Base-by-base conservation (phyloP, 1,140 invertebrate genomes). In the Phthorimaea operculella region DNA sequence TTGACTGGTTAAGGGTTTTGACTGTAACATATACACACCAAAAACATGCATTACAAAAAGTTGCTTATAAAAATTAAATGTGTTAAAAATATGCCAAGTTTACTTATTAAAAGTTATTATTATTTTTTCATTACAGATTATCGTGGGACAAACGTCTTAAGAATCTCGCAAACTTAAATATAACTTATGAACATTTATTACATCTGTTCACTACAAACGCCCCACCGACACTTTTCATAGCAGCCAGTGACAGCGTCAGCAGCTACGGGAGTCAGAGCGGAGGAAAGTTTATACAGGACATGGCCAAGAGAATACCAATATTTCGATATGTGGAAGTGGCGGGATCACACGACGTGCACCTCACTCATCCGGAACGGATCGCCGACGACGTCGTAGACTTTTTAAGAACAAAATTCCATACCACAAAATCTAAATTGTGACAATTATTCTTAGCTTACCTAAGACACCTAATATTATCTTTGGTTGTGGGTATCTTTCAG, bases 61-160 rank as follows among this genome's bases (percentile, higher is more conserved):
- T n/a, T n/a, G n/a, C n/a, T n/a, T n/a, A n/a, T 28, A 6, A 28
- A 28, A 28, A 28, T 28, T 28, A 4, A 4, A 6, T 6, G 6
- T 4, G 21, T 2, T 28, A 4, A 28, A 28, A 28, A 28, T 6
- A 28, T 28, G 21, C 21, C 21, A 28, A 28, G 21, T 28, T 28
- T 6, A 4, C 21, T 28, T 28, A 4, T 28, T 28, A 28, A 28
- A 28, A 28, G 21, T 28, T 3, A 47, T 47, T 47, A 15, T 47
- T 47, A 14, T 36, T 45, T 28, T 21, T n/a, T 39, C n/a, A 12
- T 39, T 53, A 28, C 39, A 44, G 42, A 53, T 53, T 53, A 15
- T 34, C 52, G 12, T 47, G 45, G 45, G 45, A 47, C 15, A 47
- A 47, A 47, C 45, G 45, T 4, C 45, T 47, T 6, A 47, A 18